These are phyloP conservation scores for Teleopsis dalmanni DNA, from an alignment of 1,140 invertebrate genomes.

Conservation along the genomic window DNA sequence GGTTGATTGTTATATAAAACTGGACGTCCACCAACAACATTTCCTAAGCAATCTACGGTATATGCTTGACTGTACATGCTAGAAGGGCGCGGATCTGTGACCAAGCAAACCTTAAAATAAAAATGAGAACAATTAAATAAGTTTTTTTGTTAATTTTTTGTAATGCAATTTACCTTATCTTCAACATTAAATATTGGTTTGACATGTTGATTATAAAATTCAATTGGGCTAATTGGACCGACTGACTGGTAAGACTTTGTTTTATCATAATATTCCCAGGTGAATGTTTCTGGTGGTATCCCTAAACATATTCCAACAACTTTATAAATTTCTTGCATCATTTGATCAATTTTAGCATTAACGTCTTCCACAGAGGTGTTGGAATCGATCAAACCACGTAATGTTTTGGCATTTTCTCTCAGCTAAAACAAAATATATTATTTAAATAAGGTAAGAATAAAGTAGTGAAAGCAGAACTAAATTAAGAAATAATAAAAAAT, in stretches of 20 bases:
- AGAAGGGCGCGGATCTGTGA: conserved; percentile 72
- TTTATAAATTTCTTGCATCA: conserved; percentile 70
- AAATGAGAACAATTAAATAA: conserved; percentile 1
- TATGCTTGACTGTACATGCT: conserved; percentile 71
- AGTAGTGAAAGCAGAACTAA: neutral
- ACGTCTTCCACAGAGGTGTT: conserved; percentile 44
- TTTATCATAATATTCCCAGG: conserved; percentile 84
- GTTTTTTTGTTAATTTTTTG: neutral
- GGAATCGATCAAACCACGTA: conserved; percentile 55
- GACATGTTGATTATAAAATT: conserved; percentile 76
- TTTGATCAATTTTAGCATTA: conserved; percentile 53
- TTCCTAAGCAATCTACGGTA: conserved; percentile 81
- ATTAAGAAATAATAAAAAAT: no score
- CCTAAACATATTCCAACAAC: conserved; percentile 75
- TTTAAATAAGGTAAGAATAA: neutral
- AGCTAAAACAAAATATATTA: conserved; percentile 56
- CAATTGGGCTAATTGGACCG: conserved; percentile 66
- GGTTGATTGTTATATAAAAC: conserved; percentile 86
- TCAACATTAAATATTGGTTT: conserved; percentile 73
- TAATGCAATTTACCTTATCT: conserved; percentile 57
- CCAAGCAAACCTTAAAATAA: conserved; percentile 62
- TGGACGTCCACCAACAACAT: conserved; percentile 67
- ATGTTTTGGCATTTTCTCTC: conserved; percentile 68
- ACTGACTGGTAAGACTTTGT: conserved; percentile 67
- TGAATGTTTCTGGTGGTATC: conserved; percentile 71